Percentiles rank a stretch among this genome's conserved stretches.
Evolutionary conservation across 2,113 vertebrate genomes (phyloP).

Genomic region (Ellobius talpinus): DNA sequence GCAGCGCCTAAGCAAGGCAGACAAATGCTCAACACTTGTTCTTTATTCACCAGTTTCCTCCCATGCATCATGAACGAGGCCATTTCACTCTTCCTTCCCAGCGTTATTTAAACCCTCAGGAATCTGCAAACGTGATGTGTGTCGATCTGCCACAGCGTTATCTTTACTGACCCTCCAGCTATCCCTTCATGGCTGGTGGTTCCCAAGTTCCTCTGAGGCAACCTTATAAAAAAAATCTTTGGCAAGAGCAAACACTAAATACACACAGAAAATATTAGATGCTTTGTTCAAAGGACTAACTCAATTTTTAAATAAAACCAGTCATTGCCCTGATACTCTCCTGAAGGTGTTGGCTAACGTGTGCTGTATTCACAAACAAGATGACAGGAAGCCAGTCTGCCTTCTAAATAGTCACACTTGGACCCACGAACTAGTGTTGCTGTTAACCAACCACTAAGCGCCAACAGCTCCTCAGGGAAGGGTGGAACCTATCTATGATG

Average conservation of each 20-base stretch:
- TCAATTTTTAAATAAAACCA: background rate
- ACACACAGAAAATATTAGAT: background rate
- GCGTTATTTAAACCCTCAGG: background rate
- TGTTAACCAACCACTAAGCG: background rate
- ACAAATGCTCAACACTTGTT: background rate
- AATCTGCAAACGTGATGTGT: background rate
- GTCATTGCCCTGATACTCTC: background rate
- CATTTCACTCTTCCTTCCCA: no score
- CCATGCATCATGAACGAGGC: background rate
- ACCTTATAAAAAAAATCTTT: background rate
- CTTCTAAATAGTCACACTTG: background rate
- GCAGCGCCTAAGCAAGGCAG: background rate
- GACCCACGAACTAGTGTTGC: background rate
- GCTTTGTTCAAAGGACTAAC: background rate
- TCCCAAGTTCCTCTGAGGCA: background rate
- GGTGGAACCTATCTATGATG: background rate
- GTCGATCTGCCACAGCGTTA: fast-evolving
- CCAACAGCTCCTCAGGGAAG: background rate
- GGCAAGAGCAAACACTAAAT: background rate
- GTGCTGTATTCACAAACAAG: background rate
- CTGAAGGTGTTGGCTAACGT: background rate
- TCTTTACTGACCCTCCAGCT: background rate
- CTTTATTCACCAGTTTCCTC: background rate
- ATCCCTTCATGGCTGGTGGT: background rate
- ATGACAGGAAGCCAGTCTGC: background rate